Evolutionary conservation across 2,113 vertebrate genomes (phyloP).

Genomic region (Spheniscus mendiculus): DNA sequence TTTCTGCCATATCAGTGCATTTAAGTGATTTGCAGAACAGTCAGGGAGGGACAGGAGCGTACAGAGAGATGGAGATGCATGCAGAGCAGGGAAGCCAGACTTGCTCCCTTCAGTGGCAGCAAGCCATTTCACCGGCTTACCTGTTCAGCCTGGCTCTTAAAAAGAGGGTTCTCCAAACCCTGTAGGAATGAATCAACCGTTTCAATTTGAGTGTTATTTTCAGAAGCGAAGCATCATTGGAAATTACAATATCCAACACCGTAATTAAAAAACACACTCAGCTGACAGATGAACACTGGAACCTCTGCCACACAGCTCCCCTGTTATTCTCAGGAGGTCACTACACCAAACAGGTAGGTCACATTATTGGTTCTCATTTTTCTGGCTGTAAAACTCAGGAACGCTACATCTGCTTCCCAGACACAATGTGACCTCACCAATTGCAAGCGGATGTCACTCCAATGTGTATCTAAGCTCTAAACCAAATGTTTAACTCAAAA

Average conservation of each 20-base stretch:
- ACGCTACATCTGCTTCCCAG: not conserved
- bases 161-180: not conserved
- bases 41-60: not conserved
- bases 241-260: not conserved
- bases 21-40: not conserved
- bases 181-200: not conserved
- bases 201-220: not conserved
- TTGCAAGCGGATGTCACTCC: not conserved
- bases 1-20: not conserved
- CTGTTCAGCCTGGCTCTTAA: not conserved
- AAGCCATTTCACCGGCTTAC: not conserved
- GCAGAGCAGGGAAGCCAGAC: not conserved
- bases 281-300: not conserved
- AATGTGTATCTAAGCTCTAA: not conserved
- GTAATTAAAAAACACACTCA: not conserved
- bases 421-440: not conserved
- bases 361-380: not conserved
- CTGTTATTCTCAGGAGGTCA: not conserved
- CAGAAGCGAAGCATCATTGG: not conserved
- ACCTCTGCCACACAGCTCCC: not conserved
- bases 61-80: not conserved
- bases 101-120: not conserved
- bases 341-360: not conserved
- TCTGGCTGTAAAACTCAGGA: not conserved
- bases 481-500: not conserved